Conservation (phyloP, 2,888 invertebrate species). For the Hybos culiciformis region DNA sequence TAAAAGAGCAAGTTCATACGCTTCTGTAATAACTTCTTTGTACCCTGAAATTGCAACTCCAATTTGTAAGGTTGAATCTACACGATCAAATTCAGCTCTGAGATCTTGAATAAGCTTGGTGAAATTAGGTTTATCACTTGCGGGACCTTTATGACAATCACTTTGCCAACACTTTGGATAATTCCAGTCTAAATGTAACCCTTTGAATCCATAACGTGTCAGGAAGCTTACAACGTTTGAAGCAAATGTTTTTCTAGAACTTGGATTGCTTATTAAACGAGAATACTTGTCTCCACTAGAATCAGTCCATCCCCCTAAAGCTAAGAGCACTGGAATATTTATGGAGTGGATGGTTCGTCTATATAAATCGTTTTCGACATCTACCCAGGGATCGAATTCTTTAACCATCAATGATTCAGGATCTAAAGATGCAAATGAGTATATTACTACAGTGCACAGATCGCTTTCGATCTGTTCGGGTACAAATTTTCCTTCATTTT, state of each 20-base stretch:
- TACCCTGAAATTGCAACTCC: constrained; percentile 81
- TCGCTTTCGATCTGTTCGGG: constrained; percentile 70
- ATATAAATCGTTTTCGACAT: constrained; percentile 74
- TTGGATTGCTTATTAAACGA: constrained; percentile 53
- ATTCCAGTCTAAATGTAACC: constrained; percentile 87
- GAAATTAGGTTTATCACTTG: constrained; percentile 63
- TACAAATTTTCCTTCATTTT: constrained; percentile 68
- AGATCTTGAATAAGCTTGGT: constrained; percentile 57
- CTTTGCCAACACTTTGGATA: constrained; percentile 91
- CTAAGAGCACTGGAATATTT: constrained; percentile 52
- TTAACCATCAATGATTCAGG: constrained; percentile 62
- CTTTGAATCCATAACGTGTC: constrained; percentile 62
- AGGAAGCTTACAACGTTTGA: constrained; percentile 56
- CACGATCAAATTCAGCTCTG: constrained; percentile 24
- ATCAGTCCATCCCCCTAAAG: constrained; percentile 93
- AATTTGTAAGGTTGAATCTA: constrained; percentile 45
- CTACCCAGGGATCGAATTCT: constrained; percentile 78
- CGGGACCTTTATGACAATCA: constrained; percentile 68
- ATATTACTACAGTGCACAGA: constrained; percentile 78
- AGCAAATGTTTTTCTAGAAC: constrained; percentile 55
- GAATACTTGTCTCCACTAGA: constrained; percentile 81
- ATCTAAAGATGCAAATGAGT: constrained; percentile 78
- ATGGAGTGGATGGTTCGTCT: constrained; percentile 60
- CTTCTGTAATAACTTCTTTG: constrained; percentile 75
- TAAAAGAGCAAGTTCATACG: constrained; percentile 63